Conservation (phyloP, 2,888 invertebrate species). For the Agrotis ipsilon region DNA sequence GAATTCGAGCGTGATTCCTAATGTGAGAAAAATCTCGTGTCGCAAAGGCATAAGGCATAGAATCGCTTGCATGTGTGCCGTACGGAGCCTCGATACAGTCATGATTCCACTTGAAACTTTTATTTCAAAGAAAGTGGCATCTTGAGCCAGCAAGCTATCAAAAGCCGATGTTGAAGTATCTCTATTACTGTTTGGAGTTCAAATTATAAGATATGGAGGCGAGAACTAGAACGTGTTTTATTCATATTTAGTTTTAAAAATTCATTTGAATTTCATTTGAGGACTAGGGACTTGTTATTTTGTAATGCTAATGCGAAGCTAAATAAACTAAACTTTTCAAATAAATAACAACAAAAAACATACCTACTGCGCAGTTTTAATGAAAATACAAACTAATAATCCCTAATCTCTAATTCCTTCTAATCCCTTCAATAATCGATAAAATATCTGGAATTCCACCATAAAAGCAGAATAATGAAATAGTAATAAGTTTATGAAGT, state of each 20-base stretch:
- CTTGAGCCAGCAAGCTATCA: conserved; percentile 68
- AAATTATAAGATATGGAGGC: conserved; percentile 47
- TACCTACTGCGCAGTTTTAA: neutral
- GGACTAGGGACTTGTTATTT: neutral
- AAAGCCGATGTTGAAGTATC: conserved; percentile 67
- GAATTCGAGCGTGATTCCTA: conserved; percentile 65
- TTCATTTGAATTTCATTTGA: conserved; percentile 12
- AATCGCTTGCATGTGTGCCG: conserved; percentile 56
- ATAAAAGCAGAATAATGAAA: conserved; percentile 28
- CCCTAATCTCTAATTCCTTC: too few relatives aligned
- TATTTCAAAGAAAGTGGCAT: conserved; percentile 74
- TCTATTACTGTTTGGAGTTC: conserved; percentile 64
- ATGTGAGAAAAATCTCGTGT: conserved; percentile 44
- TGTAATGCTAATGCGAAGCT: neutral
- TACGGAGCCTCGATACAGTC: conserved; percentile 67
- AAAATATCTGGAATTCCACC: conserved; percentile 3
- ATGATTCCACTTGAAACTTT: conserved; percentile 79
- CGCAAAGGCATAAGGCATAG: conserved; percentile 65
- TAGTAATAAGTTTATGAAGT: conserved; percentile 49
- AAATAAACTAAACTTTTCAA: neutral
- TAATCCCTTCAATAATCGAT: too few relatives aligned
- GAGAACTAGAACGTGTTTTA: conserved; percentile 8
- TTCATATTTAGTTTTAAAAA: conserved; percentile 4
- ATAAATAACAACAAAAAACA: neutral
- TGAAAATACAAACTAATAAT: neutral